Evolutionary conservation across 2,888 invertebrate genomes (phyloP), one percentile per base, ranked within the genome.

Genomic region (Lasioglossum marginatum): DNA sequence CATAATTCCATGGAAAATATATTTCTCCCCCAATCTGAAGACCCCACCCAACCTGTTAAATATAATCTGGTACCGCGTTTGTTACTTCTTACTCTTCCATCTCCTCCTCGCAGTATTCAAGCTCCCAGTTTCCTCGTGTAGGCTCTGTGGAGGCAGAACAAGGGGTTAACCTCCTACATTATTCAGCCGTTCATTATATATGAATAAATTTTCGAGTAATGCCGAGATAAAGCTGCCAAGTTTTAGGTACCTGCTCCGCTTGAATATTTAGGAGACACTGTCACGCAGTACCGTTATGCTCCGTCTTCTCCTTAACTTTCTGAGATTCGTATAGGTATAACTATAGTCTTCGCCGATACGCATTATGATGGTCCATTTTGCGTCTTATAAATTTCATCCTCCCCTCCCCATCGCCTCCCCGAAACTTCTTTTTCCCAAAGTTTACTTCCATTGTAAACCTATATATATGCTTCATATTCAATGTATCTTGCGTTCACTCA

Each of bases 141-240:
- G 93, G 93, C 92, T 92, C 92, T 91, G 91, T 91, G 89, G 93
- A 92, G 92, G 93, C 93, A 92, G 93, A 94, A 95, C 95, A 95
- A 95, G 95, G 95, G 95, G 95, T 95, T 95, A 95, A 95, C 93
- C 94, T 93, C 89, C 83, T 95, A 85, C 91, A 95, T 95, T 94
- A 95, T 95, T 95, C 93, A 95, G 83, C 78, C 88, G 92, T 94
- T 95, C 95, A 95, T 95, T 95, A 95, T 95, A 95, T 95, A 95
- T 95, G 95, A 95, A 95, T 95, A 95, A 95, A 95, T 95, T 95
- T 95, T 95, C 95, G 94, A 95, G 95, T 94, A 95, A 95, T 95
- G 95, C 94, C 94, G 95, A 94, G 95, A 95, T 95, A 94, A 95
- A 95, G 95, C 95, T 94, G 95, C 95, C 95, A 95, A 95, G 94